Evolutionary conservation across 2,888 invertebrate species (phyloP), one percentile per base, ranked within the genome.

Genomic region (Orthosia gracilis): DNA sequence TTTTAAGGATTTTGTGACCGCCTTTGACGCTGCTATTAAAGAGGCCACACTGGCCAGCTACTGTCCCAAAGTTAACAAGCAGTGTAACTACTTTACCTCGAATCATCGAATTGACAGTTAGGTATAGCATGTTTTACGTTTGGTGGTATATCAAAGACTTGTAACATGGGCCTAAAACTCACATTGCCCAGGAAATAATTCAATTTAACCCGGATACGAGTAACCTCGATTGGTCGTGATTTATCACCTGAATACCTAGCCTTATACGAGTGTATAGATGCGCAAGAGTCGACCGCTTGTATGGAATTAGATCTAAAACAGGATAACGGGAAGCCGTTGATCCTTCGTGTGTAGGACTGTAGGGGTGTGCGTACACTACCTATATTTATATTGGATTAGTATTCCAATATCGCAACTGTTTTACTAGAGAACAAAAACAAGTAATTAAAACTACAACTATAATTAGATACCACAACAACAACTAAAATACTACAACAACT

Each of bases 281-380:
- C 85, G 87, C 80, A 65, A 66, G 78, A 78, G 86, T 76, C 74
- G 68, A 67, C 64, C 68, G 87, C 82, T 80, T 78, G 86, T 85
- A 77, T 84, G 90, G 89, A 88, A 89, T 91, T 85, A 89, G 91
- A 92, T 92, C 90, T 86, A 84, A 89, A 88, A 86, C 87, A 79
- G 90, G 91, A 91, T 91, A 92, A 85, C 85, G 82, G 84, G 72
- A 76, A 86, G 88, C 86, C 87, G 86, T 87, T 89, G 90, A 88
- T 89, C 88, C 86, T 90, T 73, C 64, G 74, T 59, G 40, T 59
- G 55, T 66, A 73, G 74, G 79, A 82, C 17, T 76, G 82, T 61
- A 73, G 74, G 82, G 84, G 17, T 76, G 82, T 61, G 64, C 17
- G 52, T 31, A 54, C 40, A 40, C 15, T 15, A 15, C 3, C 40